Percentiles rank a stretch among this genome's conserved stretches.
Conservation (phyloP, 2,797 vertebrate genomes). For the Tangara arthus region DNA sequence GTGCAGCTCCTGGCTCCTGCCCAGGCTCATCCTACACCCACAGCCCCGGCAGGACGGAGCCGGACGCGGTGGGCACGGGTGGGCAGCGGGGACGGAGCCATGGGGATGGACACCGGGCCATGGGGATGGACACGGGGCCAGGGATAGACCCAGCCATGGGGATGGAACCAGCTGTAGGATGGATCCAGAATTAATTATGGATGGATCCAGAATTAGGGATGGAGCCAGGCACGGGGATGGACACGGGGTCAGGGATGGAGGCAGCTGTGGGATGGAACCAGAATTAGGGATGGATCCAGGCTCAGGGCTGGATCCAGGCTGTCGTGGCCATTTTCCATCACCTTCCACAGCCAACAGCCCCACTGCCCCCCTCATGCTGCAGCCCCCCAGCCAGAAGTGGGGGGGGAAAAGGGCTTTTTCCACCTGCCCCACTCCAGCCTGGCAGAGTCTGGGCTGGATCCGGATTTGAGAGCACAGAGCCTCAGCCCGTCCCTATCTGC, state of each 20-base stretch:
- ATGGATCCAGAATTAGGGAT: no score
- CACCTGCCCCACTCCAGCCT: rapidly evolving
- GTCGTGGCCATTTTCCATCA: not conserved
- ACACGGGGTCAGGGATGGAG: no score
- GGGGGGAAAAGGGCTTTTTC: rapidly evolving
- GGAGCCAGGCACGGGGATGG: no score
- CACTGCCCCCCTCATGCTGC: not conserved
- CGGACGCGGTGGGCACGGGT: rapidly evolving
- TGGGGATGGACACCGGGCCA: no score
- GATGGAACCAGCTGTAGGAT: no score
- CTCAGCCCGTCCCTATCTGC: rapidly evolving
- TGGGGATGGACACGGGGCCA: no score
- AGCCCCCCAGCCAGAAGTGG: rapidly evolving
- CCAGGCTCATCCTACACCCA: rapidly evolving
- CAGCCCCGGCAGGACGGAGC: not conserved
- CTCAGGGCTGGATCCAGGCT: rapidly evolving
- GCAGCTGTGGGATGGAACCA: no score
- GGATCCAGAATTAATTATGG: no score
- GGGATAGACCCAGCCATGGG: no score
- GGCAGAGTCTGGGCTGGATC: no score
- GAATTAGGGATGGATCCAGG: rapidly evolving
- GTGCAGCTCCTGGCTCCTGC: not conserved
- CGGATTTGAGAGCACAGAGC: not conserved
- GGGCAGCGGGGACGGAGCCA: not conserved
- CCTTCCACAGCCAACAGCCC: not conserved